Evolutionary conservation across 1,140 invertebrate genomes (phyloP).

Genomic region (Probaryconus sp.): DNA sequence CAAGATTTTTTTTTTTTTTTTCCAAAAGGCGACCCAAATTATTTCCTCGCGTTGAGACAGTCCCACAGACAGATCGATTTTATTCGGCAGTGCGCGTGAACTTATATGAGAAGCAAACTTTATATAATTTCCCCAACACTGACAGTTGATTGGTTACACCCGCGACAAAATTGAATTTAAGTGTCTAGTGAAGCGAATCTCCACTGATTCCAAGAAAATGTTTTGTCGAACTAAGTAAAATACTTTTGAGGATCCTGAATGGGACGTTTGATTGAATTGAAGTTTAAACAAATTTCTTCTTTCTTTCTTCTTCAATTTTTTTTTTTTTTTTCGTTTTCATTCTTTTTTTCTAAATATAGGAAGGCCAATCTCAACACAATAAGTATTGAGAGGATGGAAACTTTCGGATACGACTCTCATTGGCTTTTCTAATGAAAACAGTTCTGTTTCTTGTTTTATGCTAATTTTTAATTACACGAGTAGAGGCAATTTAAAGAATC

Average conservation of each 20-base stretch:
- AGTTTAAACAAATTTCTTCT: no score
- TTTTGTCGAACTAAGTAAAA: constrained; percentile 30
- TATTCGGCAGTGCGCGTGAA: not conserved
- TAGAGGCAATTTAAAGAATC: no score
- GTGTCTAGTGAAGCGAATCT: constrained; percentile 17
- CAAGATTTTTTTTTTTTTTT: no score
- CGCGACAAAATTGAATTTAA: constrained; percentile 32
- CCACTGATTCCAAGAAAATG: constrained; percentile 18
- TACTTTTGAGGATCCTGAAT: constrained; percentile 1
- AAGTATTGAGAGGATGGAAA: not conserved
- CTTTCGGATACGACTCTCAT: not conserved
- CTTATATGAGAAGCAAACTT: constrained; percentile 14
- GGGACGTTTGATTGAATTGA: no score
- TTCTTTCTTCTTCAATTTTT: no score
- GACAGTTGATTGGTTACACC: constrained; percentile 23
- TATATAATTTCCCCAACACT: constrained; percentile 4
- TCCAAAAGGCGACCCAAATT: constrained; percentile 4
- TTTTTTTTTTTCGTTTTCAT: no score
- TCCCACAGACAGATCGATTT: constrained; percentile 5
- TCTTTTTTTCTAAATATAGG: no score
- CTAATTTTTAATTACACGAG: no score
- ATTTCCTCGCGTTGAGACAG: constrained; percentile 4
- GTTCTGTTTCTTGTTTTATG: no score
- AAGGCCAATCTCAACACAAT: no score
- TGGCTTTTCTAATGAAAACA: no score